phyloP scores from a whole-genome alignment of 1,140 invertebrate genomes.

The Callitettix versicolor region DNA sequence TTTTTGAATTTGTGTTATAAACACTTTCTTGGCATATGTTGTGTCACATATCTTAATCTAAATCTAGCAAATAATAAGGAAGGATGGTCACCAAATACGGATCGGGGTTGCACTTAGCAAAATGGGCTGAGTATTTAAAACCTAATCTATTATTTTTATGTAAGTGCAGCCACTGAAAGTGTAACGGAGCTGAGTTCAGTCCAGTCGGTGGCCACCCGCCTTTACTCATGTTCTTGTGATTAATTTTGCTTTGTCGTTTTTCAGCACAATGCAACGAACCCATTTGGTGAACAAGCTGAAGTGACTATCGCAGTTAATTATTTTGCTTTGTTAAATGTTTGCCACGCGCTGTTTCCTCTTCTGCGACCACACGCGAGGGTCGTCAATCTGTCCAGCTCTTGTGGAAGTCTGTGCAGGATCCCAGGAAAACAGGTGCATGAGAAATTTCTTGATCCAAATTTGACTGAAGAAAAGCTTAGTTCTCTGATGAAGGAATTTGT shows the following conservation, averaged over 20 bases:
- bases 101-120: no score
- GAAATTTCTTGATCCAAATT: constrained; percentile 38
- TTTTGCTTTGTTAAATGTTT: constrained; percentile 49
- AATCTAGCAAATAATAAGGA: no score
- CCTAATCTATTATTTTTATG: no score
- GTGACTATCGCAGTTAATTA: constrained; percentile 59
- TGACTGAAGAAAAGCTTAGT: constrained; percentile 42
- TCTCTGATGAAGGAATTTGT: constrained; percentile 47
- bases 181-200: no score
- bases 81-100: no score
- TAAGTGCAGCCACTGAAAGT: no score
- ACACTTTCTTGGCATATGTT: no score
- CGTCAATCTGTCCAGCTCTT: constrained; percentile 60
- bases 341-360: constrained; percentile 55
- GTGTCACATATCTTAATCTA: no score
- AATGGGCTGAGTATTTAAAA: no score
- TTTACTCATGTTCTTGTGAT: no score
- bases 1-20: no score
- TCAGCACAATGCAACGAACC: constrained; percentile 39
- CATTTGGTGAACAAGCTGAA: constrained; percentile 55
- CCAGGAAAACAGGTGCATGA: constrained; percentile 40
- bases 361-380: constrained; percentile 55
- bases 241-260: neutral
- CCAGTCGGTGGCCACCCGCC: no score
- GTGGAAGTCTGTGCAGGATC: constrained; percentile 44